phyloP scores from a whole-genome alignment of 2,888 invertebrate genomes.

The Zootermopsis nevadensis region DNA sequence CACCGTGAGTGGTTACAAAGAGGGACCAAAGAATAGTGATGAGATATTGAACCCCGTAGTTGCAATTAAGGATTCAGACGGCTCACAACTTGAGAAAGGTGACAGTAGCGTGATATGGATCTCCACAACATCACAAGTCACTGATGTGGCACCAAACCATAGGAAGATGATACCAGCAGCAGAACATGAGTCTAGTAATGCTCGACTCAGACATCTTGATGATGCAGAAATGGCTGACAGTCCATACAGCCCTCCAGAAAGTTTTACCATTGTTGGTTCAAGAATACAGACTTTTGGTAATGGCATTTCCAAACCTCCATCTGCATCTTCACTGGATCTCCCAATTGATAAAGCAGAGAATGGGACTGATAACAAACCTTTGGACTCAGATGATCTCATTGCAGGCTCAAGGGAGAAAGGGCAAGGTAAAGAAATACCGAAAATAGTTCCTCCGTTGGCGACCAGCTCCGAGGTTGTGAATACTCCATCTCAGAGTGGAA shows the following conservation, averaged over 20 bases:
- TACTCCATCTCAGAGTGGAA: constrained; percentile 19
- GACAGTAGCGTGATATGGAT: neutral
- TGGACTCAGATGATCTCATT: neutral
- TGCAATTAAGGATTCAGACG: neutral
- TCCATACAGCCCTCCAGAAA: constrained; percentile 30
- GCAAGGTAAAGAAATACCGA: neutral
- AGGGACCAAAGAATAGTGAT: neutral
- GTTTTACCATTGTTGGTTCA: constrained; percentile 2
- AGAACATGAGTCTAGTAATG: neutral
- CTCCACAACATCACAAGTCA: neutral
- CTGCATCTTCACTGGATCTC: neutral
- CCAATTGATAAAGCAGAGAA: neutral
- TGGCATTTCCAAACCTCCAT: neutral
- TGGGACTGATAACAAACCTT: neutral
- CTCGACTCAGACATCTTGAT: neutral
- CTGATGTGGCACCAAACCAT: neutral
- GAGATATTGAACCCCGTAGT: neutral
- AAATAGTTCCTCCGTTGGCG: neutral
- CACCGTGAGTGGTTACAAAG: neutral
- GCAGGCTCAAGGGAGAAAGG: neutral
- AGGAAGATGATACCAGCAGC: neutral
- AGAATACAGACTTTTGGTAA: neutral
- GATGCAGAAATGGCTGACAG: constrained; percentile 40
- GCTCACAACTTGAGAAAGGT: neutral
- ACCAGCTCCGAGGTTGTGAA: neutral